Conservation (phyloP, 1,140 invertebrate genomes). For the Listronotus oregonensis region DNA sequence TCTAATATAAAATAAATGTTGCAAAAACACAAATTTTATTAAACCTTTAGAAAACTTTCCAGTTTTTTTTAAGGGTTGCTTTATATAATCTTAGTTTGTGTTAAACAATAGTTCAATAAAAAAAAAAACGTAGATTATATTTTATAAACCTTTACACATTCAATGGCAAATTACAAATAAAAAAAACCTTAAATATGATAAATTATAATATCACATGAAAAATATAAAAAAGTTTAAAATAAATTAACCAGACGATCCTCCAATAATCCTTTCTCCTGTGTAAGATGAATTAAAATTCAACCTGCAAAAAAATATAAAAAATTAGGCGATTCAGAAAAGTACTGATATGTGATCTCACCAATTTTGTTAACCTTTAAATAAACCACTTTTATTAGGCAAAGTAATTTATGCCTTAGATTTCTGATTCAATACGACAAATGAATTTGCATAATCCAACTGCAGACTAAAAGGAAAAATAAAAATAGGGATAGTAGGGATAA, state of each 20-base stretch:
- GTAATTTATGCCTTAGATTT: not conserved
- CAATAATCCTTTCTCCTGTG: slow-evolving; percentile 5
- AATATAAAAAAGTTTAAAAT: slow-evolving; percentile 2
- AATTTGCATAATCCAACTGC: slow-evolving; percentile 7
- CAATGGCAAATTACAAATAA: too few species aligned
- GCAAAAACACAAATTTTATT: too few species aligned
- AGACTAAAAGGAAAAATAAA: slow-evolving; percentile 5
- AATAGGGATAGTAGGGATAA: too few species aligned
- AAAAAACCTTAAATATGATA: not conserved
- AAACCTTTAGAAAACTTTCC: too few species aligned
- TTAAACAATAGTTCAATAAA: too few species aligned
- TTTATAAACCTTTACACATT: too few species aligned
- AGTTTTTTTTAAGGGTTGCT: too few species aligned
- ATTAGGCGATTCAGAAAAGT: not conserved
- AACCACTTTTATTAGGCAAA: not conserved
- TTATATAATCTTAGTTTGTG: too few species aligned
- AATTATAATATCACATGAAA: slow-evolving; percentile 6
- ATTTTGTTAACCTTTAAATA: too few species aligned
- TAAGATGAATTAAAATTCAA: slow-evolving; percentile 22
- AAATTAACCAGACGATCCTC: slow-evolving; percentile 3
- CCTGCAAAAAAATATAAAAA: slow-evolving; percentile 10
- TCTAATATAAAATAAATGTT: too few species aligned
- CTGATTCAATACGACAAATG: not conserved
- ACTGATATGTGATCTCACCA: not conserved
- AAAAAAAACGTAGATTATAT: too few species aligned